Evolutionary conservation across 2,888 invertebrate species (phyloP), one percentile per base, ranked within the genome.

Genomic region (Chloromyia formosa): DNA sequence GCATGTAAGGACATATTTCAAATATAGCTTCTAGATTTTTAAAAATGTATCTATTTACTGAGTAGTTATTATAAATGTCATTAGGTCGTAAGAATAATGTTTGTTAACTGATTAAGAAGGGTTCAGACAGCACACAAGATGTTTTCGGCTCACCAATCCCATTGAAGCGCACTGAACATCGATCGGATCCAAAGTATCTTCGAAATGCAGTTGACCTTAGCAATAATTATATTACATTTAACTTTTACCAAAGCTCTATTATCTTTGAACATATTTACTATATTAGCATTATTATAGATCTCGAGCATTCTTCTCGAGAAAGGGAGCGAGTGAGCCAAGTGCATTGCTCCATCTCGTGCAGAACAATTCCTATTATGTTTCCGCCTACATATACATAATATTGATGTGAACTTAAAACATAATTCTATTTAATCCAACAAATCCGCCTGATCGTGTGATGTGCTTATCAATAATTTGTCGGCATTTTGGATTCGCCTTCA

Each of bases 221-320:
- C 27, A 49, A n/a, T 49, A 49, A 49, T n/a, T n/a, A 49, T 49
- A 49, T 42, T 12, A 49, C 49, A 49, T 49, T 49, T 49, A n/a
- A 1, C 49, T 3, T 35, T 62, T 62, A 62, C 62, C 62, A 62
- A 62, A 62, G 62, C 27, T 62, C 62, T 62, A 40, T 62, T 40
- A 62, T 62, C 62, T 62, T 62, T 62, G 62, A 62, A 62, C 5
- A 40, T 62, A 62, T 40, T 35, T 62, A 62, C 16, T 49, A 35
- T 40, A 40, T 23, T 35, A 35, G 27, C 27, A 35, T 35, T 35
- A 35, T 35, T 35, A 35, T 35, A 35, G 27, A 35, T 35, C 27
- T 35, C 27, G 27, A 35, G 27, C 27, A 35, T 4, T 35, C 2
- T 35, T 35, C 27, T 35, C 27, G 27, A 35, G 2, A 35, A 35